phyloP scores from a whole-genome alignment of 92 coral and sea anemone genomes.

The Palythoa heliodiscus region DNA sequence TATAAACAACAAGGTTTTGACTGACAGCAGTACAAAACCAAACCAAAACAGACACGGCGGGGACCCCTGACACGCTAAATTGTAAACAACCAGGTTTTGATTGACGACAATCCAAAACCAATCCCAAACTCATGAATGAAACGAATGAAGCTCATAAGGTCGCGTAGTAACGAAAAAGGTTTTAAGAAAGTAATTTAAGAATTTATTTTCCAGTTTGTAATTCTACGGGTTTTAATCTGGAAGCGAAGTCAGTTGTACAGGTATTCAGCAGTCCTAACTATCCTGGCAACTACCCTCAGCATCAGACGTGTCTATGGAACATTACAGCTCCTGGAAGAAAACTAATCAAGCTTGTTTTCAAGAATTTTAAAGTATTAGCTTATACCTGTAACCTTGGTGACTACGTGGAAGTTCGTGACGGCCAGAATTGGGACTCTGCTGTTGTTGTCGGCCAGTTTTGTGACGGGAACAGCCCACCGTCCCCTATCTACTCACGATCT shows the following conservation, averaged over 20 bases:
- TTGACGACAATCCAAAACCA: too few species aligned
- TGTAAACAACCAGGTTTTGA: too few species aligned
- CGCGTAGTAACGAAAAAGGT: too few species aligned
- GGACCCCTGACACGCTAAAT: too few species aligned
- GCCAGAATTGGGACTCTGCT: conserved; percentile 15
- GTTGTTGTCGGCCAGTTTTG: conserved; percentile 17
- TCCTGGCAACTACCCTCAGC: conserved; percentile 7
- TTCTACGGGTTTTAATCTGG: conserved; percentile 21
- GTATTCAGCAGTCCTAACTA: conserved; percentile 13
- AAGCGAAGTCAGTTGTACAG: not conserved
- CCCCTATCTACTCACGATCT: conserved; percentile 19
- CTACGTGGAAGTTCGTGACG: conserved; percentile 35
- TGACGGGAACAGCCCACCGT: not conserved
- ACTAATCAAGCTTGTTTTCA: conserved; percentile 24
- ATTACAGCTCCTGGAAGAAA: conserved; percentile 24
- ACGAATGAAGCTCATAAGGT: too few species aligned
- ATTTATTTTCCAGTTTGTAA: conserved; percentile 22
- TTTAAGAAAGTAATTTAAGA: not conserved
- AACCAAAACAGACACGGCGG: too few species aligned
- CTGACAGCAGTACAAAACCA: too few species aligned
- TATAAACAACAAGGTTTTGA: too few species aligned
- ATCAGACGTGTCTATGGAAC: conserved; percentile 22
- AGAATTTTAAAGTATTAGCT: not conserved
- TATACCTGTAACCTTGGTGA: not conserved
- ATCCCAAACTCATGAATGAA: too few species aligned